Evolutionary conservation across 1,140 invertebrate genomes (phyloP), one percentile per base, ranked within the genome.

Genomic region (Cotesia typhae): DNA sequence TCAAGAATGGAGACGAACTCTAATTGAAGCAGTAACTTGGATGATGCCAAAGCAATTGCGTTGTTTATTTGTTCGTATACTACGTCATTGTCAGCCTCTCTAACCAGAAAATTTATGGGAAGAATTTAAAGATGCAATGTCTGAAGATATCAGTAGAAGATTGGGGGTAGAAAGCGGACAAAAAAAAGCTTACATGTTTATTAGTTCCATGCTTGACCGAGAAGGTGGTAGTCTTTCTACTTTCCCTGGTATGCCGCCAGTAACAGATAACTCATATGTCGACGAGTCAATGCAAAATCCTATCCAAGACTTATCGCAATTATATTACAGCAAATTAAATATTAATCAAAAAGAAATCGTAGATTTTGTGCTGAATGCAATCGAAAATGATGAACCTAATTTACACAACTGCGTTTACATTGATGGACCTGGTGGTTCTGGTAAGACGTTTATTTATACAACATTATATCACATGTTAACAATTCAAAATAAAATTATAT

Each of bases 1-100:
- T 47, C 14, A 64, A n/a, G 72, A 73, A 68, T 73, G 66, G 66
- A 41, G 20, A 64, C 53, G 59, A 35, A 51, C 72, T 9, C 47
- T 73, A 20, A 36, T 63, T 38, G 66, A 69, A 55, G 72, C 55
- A 20, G 14, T 20, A 59, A 7, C 4, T 20, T 17, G 17, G 17
- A 59, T 28, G 55, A 20, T 59, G 55, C 55, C 17, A 6, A 17
- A 17, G 1, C 17, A 17, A 17, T 17, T 17, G 17, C 17, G 17
- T 17, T 17, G 17, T 17, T 17, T 53, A n/a, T 68, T 68, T 38
- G 28, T 59, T n/a, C 53, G 67, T 7, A 59, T 68, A 12, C 37
- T 68, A 4, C 12, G 47, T 36, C 53, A n/a, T 37, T 41, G 38
- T 41, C 38, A 41, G 9, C 38, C 38, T 41, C 4, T 41, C 1